Evolutionary conservation across 2,888 invertebrate genomes (phyloP).

Genomic region (Drosophila kuntzei): DNA sequence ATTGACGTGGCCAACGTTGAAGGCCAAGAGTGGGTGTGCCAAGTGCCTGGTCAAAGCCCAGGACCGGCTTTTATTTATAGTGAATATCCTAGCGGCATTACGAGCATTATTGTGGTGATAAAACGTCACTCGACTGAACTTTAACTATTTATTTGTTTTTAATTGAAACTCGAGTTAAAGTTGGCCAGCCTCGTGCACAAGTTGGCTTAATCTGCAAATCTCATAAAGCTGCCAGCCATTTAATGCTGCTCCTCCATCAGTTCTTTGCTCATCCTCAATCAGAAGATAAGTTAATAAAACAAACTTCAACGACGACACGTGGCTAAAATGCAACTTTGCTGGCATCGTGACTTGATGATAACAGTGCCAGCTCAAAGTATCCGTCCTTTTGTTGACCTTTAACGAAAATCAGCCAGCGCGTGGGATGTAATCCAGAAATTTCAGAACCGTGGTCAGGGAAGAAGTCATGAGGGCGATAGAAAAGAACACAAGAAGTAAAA

Average conservation of each 20-base stretch:
- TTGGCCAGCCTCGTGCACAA: constrained; percentile 7
- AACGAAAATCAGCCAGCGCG: constrained; percentile 43
- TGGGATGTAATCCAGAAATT: constrained; percentile 43
- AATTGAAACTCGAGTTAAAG: constrained; percentile 50
- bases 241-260: background rate
- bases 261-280: background rate
- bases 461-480: constrained; percentile 4
- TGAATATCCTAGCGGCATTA: background rate
- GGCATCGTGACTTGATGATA: constrained; percentile 44
- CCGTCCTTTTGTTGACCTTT: constrained; percentile 83
- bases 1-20: constrained; percentile 45
- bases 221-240: constrained; percentile 24
- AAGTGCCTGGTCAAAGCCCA: constrained; percentile 21
- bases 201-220: constrained; percentile 17
- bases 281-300: constrained; percentile 53
- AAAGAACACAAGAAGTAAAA: constrained; percentile 15
- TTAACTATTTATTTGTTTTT: constrained; percentile 45
- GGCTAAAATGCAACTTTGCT: constrained; percentile 61
- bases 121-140: constrained; percentile 34
- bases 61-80: constrained; percentile 44
- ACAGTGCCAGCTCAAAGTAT: constrained; percentile 55
- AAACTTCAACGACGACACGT: constrained; percentile 70
- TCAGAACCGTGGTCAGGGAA: constrained; percentile 7
- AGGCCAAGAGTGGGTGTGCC: constrained; percentile 40
- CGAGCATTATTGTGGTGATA: constrained; percentile 2